Percentiles rank a stretch among this genome's conserved stretches.
Conservation (phyloP, 2,113 vertebrate genomes). For the Brachionichthys hirsutus region DNA sequence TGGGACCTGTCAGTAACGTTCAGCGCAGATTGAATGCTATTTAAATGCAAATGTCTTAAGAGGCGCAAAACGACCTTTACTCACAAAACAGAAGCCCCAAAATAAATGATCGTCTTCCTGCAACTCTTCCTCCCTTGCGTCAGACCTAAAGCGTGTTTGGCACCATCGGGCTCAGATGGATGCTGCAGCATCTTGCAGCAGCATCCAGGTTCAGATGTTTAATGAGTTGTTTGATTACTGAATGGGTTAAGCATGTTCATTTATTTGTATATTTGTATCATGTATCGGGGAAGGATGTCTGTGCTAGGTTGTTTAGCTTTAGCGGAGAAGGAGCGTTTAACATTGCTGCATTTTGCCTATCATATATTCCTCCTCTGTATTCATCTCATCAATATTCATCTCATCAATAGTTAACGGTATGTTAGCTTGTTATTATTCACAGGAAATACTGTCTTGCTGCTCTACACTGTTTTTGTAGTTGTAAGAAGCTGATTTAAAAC, state of each 20-base stretch:
- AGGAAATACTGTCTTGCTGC: not conserved
- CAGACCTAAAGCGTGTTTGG: conserved; percentile 38
- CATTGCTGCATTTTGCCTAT: not conserved
- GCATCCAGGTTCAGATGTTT: too few relatives aligned
- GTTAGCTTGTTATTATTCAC: not conserved
- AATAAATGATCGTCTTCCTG: conserved; percentile 63
- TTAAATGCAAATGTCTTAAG: conserved; percentile 79
- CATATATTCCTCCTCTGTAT: not conserved
- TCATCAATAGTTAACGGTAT: not conserved
- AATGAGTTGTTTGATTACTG: not conserved
- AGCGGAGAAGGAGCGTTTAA: too few relatives aligned
- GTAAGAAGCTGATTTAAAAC: too few relatives aligned
- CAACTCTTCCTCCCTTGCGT: conserved; percentile 29
- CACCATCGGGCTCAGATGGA: conserved; percentile 3
- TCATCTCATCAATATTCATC: not conserved
- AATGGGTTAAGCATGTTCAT: too few relatives aligned
- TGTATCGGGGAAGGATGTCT: too few relatives aligned
- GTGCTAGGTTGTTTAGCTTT: too few relatives aligned
- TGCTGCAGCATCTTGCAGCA: conserved; percentile 12
- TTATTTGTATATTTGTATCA: too few relatives aligned
- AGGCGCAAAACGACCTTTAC: conserved; percentile 72
- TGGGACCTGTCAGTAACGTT: conserved; percentile 67
- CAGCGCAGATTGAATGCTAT: conserved; percentile 71
- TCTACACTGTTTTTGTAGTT: not conserved
- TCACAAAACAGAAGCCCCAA: conserved; percentile 50